Evolutionary conservation across 2,797 vertebrate genomes (phyloP), one percentile per base, ranked within the genome.

Genomic region (Arctocebus calabarensis): DNA sequence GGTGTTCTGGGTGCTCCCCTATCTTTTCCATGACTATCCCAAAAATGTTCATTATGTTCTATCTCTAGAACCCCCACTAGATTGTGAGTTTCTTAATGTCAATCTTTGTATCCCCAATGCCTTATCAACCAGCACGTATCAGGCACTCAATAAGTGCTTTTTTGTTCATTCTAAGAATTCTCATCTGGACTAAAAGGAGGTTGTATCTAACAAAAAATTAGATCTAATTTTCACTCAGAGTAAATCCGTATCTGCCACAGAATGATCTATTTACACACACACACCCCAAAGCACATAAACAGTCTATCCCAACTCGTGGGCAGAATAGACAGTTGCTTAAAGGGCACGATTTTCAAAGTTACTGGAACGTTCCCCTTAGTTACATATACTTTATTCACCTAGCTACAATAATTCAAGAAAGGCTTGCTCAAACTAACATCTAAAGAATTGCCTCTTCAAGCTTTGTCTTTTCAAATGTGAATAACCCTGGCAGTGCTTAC

Each of bases 281-380:
- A 71, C 57, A 66, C 29, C 9, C 34, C 34, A 82, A 90, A 71
- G 1, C 29, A 77, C 45, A 91, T 40, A n/a, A 87, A 75, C 29
- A 48, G 78, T 61, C 37, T 73, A 34, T 84, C 29, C 57, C 82
- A 87, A 87, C 27, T 59, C 57, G 22, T 34, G 37, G 43, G 43
- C 48, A 87, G 45, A 8, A 48, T 17, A 70, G 45, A 27, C 3
- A 64, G 62, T 34, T 90, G 55, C 20, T 19, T 90, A 10, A 92
- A 79, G 57, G 59, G 32, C 10, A 43, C 25, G 37, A 78, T 77
- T 95, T 59, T 29, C 48, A 86, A 92, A 86, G 23, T 83, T 94
- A 9, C 82, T 92, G 27, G 40, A 57, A 90, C 82, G 22, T 83
- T 86, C 71, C 27, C 45, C 43, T 45, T 45, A 45, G 45, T 45